Conservation (phyloP, 92 coral and sea anemone genomes). For the Isaurus tuberculatus region DNA sequence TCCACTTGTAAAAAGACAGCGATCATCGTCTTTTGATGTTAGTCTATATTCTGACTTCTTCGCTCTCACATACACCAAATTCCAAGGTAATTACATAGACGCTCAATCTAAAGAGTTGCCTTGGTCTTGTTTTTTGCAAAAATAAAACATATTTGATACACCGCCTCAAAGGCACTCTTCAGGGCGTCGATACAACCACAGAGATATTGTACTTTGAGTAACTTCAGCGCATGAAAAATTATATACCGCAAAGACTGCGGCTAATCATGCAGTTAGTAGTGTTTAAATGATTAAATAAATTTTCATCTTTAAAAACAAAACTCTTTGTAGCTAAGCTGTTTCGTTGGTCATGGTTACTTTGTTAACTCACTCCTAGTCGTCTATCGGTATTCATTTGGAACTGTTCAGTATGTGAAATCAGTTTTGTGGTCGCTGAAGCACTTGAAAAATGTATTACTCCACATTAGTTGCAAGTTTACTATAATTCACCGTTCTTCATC, state of each 20-base stretch:
- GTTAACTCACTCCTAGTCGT: neutral
- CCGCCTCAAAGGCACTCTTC: neutral
- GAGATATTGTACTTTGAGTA: constrained; percentile 18
- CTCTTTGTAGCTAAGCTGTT: neutral
- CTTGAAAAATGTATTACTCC: constrained; percentile 12
- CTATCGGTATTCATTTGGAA: constrained; percentile 8
- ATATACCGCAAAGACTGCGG: neutral
- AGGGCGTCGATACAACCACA: neutral
- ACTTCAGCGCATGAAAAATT: neutral
- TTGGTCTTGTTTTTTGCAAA: neutral
- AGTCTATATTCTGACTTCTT: neutral
- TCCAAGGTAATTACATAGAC: too few relatives aligned
- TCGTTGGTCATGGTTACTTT: constrained; percentile 44
- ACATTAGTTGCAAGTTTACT: constrained; percentile 1
- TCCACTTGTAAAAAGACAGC: neutral
- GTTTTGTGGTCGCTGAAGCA: constrained; percentile 33
- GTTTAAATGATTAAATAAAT: constrained; percentile 14
- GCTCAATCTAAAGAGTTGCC: too few relatives aligned
- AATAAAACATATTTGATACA: neutral
- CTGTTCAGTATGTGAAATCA: constrained; percentile 31
- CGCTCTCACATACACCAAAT: too few relatives aligned
- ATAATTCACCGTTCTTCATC: constrained; percentile 10
- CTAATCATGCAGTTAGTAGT: neutral
- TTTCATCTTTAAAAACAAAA: too few relatives aligned
- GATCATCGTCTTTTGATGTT: neutral